Base-by-base conservation (phyloP, 2,888 invertebrate genomes). In the Drosophila merina region DNA sequence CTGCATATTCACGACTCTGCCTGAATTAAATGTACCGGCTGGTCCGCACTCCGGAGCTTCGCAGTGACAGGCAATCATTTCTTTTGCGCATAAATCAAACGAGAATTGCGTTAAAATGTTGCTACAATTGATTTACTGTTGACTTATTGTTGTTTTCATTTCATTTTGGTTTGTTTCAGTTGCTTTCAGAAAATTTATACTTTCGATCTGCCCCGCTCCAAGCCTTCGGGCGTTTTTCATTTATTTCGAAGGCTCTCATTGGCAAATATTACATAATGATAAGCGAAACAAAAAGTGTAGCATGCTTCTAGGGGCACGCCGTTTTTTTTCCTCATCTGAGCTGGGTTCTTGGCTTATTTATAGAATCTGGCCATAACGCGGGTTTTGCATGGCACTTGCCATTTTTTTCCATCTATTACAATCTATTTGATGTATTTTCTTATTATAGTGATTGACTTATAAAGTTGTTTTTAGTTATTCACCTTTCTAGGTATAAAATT, bases 201-300 rank as follows among this genome's bases (percentile, higher is more conserved):
- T 71, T 55, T 30, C 28, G 42, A 38, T 49, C 20, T 38, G 26
- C 36, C 14, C 31, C 30, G 48, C 36, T 12, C 36, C 47, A 26
- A 14, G 20, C 10, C 25, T 45, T 10, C 9, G 10, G 40, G 42
- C 38, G 57, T 57, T 57, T 28, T 64, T 54, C 52, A 44, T 64
- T 59, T 74, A 28, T 54, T 42, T 25, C 31, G 44, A 31, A 33
- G 33, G 47, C 31, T 45, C 59, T 28, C 45, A 20, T 49, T 47
- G 57, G 63, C 60, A 72, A 79, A 77, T 70, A 57, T 83, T 86
- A 71, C 68, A 68, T 75, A 86, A 80, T 70, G 59, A 51, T 40
- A 54, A 45, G 10, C 42, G 38, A 60, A 55, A 55, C 45, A 63
- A 52, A 64, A 68, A 77, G 36, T 68, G 68, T 72, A 54, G 67